Evolutionary conservation across 2,888 invertebrate species (phyloP).

Genomic region (Bedellia somnulentella): DNA sequence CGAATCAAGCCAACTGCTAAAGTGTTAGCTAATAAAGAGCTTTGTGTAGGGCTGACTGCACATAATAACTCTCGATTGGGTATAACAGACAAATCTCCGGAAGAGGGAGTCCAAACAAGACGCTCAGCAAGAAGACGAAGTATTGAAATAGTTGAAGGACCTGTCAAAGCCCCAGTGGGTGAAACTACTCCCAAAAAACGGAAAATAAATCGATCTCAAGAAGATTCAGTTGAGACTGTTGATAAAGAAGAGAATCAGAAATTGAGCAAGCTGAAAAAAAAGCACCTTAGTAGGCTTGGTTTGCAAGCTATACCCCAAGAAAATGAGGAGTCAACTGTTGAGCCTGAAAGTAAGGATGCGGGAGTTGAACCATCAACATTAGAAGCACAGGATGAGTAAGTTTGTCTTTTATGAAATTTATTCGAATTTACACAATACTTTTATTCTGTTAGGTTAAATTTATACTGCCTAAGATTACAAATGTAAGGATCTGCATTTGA

Average conservation of each 20-base stretch:
- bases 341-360: conserved; percentile 21
- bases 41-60: conserved; percentile 59
- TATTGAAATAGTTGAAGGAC: conserved; percentile 10
- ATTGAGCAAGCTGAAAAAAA: conserved; percentile 57
- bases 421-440: conserved; percentile 14
- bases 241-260: conserved; percentile 20
- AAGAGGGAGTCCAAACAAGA: conserved; percentile 37
- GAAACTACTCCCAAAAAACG: conserved; percentile 5
- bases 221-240: conserved; percentile 14
- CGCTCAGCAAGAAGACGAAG: conserved; percentile 24
- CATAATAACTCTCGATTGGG: conserved; percentile 55
- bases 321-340: conserved; percentile 11
- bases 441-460: conserved; percentile 9
- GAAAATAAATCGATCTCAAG: conserved; percentile 9
- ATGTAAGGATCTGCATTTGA: too few species aligned
- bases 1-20: conserved; percentile 70
- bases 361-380: conserved; percentile 27
- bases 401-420: conserved; percentile 18
- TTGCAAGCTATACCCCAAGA: conserved; percentile 27
- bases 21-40: conserved; percentile 66
- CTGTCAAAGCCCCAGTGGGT: conserved; percentile 8
- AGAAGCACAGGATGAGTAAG: conserved; percentile 20
- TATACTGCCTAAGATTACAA: too few species aligned
- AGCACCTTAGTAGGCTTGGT: conserved; percentile 60
- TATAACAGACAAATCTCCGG: conserved; percentile 26